These are phyloP conservation scores for Mizuhopecten yessoensis DNA, from an alignment of 1,140 invertebrate genomes.

Conservation along the genomic window DNA sequence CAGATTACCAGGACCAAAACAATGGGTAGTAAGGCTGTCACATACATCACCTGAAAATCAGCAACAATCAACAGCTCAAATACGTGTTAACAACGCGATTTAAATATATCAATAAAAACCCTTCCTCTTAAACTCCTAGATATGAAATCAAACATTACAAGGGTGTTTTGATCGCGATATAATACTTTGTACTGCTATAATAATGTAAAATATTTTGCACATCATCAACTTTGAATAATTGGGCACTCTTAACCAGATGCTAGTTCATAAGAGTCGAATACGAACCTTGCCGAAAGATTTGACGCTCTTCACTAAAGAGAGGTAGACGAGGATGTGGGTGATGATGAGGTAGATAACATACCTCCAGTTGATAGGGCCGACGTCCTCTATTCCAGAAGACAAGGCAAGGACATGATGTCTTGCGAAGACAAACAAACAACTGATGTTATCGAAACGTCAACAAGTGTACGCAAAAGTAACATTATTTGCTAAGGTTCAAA, in stretches of 20 bases:
- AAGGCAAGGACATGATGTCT: conserved; percentile 72
- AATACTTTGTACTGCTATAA: too few relatives aligned
- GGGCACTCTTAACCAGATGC: too few relatives aligned
- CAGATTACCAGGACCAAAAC: conserved; percentile 94
- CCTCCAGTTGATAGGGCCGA: conserved; percentile 86
- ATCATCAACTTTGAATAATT: too few relatives aligned
- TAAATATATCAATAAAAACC: too few relatives aligned
- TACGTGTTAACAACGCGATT: background rate
- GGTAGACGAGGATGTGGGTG: conserved; percentile 82
- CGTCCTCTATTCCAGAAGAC: conserved; percentile 72
- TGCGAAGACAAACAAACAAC: background rate
- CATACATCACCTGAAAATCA: conserved; percentile 93
- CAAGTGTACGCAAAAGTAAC: too few relatives aligned
- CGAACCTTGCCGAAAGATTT: conserved; percentile 86
- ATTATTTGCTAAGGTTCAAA: too few relatives aligned
- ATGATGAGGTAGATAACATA: conserved; percentile 78
- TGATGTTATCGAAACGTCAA: background rate
- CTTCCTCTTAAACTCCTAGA: too few relatives aligned
- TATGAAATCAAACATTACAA: too few relatives aligned
- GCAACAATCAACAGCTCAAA: background rate
- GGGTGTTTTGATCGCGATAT: too few relatives aligned
- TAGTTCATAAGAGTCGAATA: too few relatives aligned
- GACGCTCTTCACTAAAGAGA: conserved; percentile 83
- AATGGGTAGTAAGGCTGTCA: conserved; percentile 96
- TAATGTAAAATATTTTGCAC: too few relatives aligned